Conservation (phyloP, 1,140 invertebrate genomes). For the Magallana gigas region DNA sequence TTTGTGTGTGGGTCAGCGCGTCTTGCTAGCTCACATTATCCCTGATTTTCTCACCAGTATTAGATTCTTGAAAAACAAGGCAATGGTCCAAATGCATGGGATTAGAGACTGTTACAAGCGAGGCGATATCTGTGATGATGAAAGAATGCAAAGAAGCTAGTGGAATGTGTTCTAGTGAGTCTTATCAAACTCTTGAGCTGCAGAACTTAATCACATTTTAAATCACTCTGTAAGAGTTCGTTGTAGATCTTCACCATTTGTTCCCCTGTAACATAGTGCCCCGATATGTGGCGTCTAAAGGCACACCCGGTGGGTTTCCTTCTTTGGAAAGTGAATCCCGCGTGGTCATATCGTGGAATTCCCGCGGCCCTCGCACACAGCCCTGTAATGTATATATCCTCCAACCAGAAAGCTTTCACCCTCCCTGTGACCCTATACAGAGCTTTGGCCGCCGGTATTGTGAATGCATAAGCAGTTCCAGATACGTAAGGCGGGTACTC, state of each 20-base stretch:
- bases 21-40: not conserved
- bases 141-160: no score
- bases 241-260: slow-evolving; percentile 62
- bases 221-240: slow-evolving; percentile 50
- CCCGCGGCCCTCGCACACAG: slow-evolving; percentile 62
- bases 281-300: slow-evolving; percentile 59
- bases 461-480: slow-evolving; percentile 77
- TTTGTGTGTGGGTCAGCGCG: not conserved
- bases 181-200: not conserved
- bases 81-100: not conserved
- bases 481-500: slow-evolving; percentile 76
- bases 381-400: slow-evolving; percentile 79
- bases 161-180: not conserved
- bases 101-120: no score
- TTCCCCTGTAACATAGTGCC: slow-evolving; percentile 58
- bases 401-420: slow-evolving; percentile 73
- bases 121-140: no score
- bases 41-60: not conserved
- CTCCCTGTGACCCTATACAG: slow-evolving; percentile 71
- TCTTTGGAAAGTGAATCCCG: slow-evolving; percentile 53
- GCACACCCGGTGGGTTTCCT: slow-evolving; percentile 57
- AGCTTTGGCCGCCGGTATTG: slow-evolving; percentile 63
- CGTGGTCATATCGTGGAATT: slow-evolving; percentile 53
- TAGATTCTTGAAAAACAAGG: not conserved
- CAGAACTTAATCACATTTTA: slow-evolving; percentile 9